These are phyloP conservation scores for Myopa testacea DNA, from an alignment of 2,888 invertebrate species.

Conservation along the genomic window DNA sequence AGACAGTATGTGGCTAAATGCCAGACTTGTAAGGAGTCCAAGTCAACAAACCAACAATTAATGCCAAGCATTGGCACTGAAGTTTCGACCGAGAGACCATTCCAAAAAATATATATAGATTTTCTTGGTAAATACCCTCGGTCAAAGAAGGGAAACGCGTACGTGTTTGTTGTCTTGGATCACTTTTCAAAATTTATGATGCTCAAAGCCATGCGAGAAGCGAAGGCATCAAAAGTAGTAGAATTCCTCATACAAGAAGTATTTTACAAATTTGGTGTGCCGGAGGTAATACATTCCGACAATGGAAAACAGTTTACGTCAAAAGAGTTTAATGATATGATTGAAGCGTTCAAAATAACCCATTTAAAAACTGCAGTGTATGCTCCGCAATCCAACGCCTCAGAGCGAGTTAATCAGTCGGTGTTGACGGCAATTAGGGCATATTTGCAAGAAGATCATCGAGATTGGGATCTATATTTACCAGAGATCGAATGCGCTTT, in stretches of 20 bases:
- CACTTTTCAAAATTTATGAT: neutral
- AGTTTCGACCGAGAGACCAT: neutral
- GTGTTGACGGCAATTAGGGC: neutral
- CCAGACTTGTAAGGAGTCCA: neutral
- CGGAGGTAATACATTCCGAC: neutral
- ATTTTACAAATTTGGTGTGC: neutral
- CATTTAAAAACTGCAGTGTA: neutral
- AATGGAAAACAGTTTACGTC: slow-evolving; percentile 7
- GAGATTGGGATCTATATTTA: slow-evolving; percentile 8
- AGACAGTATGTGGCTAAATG: neutral
- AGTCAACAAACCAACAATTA: slow-evolving; percentile 9
- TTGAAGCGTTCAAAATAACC: neutral
- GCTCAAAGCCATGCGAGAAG: neutral
- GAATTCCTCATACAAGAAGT: neutral
- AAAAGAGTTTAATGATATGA: neutral
- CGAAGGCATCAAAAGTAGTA: too few relatives aligned
- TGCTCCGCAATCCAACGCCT: neutral
- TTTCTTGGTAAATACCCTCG: neutral
- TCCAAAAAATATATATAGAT: neutral
- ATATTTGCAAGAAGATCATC: slow-evolving; percentile 3
- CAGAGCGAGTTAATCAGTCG: neutral
- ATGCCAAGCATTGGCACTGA: neutral
- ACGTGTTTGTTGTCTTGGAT: neutral
- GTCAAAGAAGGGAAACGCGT: neutral
- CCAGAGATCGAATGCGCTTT: slow-evolving; percentile 16